Evolutionary conservation across 2,888 invertebrate genomes (phyloP).

Genomic region (Oligia latruncula): DNA sequence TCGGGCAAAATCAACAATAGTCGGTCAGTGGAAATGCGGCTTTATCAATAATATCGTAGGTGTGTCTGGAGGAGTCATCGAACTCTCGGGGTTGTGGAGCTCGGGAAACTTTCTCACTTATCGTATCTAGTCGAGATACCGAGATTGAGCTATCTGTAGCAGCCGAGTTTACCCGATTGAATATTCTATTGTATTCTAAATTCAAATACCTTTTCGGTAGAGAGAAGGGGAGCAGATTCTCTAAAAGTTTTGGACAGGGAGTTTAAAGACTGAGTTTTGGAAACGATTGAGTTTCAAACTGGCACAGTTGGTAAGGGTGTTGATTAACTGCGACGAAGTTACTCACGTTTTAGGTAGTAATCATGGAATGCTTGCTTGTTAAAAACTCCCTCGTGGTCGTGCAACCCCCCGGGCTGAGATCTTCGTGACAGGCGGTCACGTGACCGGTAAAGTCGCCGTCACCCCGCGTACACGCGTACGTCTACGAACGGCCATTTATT

Average conservation of each 20-base stretch:
- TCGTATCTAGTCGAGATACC: slow-evolving; percentile 35
- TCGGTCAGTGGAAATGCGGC: slow-evolving; percentile 41
- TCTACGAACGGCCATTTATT: slow-evolving; percentile 47
- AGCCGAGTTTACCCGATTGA: slow-evolving; percentile 44
- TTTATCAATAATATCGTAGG: slow-evolving; percentile 59
- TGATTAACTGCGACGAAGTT: slow-evolving; percentile 45
- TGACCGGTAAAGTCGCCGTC: slow-evolving; percentile 65
- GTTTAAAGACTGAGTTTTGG: not conserved
- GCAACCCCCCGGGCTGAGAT: slow-evolving; percentile 60
- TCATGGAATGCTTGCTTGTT: slow-evolving; percentile 59
- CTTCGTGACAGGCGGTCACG: slow-evolving; percentile 73
- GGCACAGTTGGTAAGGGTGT: slow-evolving; percentile 17
- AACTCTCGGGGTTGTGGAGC: slow-evolving; percentile 65
- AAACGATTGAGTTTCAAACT: slow-evolving; percentile 11
- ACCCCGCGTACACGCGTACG: slow-evolving; percentile 38
- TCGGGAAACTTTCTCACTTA: slow-evolving; percentile 57
- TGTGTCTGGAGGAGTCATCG: slow-evolving; percentile 71
- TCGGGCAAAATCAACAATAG: not conserved
- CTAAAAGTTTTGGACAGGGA: not conserved
- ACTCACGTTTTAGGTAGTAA: slow-evolving; percentile 50
- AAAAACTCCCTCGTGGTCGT: slow-evolving; percentile 59
- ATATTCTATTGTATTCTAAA: slow-evolving; percentile 57
- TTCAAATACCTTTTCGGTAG: slow-evolving; percentile 33
- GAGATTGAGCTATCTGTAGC: slow-evolving; percentile 39
- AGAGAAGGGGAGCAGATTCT: slow-evolving; percentile 18